Conservation (phyloP, 2,888 invertebrate species). For the Ditula angustiorana region DNA sequence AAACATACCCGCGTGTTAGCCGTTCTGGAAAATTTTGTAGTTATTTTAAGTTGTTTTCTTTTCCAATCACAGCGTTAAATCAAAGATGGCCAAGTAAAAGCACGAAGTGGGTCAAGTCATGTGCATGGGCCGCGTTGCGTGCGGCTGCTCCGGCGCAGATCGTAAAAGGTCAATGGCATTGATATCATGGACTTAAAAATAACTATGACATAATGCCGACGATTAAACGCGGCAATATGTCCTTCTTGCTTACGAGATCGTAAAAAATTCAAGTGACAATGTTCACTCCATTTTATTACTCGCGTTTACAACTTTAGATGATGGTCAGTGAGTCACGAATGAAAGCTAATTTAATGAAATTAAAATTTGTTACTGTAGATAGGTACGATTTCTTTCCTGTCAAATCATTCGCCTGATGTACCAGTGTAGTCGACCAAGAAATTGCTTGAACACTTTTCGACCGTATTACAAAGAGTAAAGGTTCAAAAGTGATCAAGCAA, state of each 20-base stretch:
- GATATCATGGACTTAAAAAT: conserved; percentile 40
- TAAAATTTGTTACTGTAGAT: too few relatives aligned
- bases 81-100: conserved; percentile 5
- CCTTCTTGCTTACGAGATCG: conserved; percentile 29
- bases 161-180: conserved; percentile 41
- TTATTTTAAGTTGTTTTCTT: too few relatives aligned
- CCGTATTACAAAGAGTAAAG: too few relatives aligned
- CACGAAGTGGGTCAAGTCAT: conserved; percentile 37
- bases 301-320: background rate
- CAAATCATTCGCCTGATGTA: too few relatives aligned
- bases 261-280: conserved; percentile 1
- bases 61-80: background rate
- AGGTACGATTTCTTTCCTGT: too few relatives aligned
- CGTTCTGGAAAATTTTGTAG: too few relatives aligned
- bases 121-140: conserved; percentile 4
- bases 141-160: conserved; percentile 9
- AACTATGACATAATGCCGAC: conserved; percentile 39
- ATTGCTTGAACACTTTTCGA: too few relatives aligned
- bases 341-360: background rate
- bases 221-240: conserved; percentile 27
- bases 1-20: too few relatives aligned
- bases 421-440: too few relatives aligned
- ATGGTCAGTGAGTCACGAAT: background rate
- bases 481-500: too few relatives aligned
- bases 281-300: background rate